Percentiles rank a stretch among this genome's conserved stretches.
Conservation (phyloP, 2,888 invertebrate genomes). For the Acleris cristana region DNA sequence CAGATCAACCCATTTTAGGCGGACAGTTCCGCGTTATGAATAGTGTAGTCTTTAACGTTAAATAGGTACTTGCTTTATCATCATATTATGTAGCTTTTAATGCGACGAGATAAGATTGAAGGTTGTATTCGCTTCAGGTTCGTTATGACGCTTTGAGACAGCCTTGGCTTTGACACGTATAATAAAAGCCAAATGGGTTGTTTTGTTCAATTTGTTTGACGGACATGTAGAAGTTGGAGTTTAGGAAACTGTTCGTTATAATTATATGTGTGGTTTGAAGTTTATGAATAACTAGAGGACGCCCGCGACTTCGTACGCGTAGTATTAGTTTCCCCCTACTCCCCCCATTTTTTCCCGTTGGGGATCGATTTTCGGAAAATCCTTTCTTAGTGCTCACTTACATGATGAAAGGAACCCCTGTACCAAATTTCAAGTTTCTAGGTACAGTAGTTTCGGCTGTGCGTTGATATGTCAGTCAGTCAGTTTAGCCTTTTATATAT, state of each 20-base stretch:
- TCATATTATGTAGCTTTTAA: constrained; percentile 14
- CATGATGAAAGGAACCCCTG: no score
- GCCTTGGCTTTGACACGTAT: constrained; percentile 69
- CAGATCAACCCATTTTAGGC: constrained; percentile 64
- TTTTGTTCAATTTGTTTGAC: constrained; percentile 53
- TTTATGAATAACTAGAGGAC: no score
- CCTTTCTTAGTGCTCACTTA: no score
- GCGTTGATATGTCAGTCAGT: no score
- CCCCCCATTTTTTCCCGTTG: no score
- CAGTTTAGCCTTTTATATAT: no score
- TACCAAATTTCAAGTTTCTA: no score
- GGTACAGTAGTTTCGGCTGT: no score
- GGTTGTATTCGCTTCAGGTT: constrained; percentile 11
- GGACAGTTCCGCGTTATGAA: constrained; percentile 70
- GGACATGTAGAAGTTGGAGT: constrained; percentile 37
- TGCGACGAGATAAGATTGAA: constrained; percentile 18
- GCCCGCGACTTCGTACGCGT: no score
- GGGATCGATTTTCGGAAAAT: no score
- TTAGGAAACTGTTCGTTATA: neutral
- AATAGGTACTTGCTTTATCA: constrained; percentile 3
- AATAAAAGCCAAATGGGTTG: constrained; percentile 55
- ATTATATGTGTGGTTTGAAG: neutral
- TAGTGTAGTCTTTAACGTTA: constrained; percentile 40
- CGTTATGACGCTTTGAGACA: constrained; percentile 30
- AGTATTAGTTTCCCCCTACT: no score